Evolutionary conservation across 2,797 vertebrate species (phyloP).

Genomic region (Pipistrellus kuhlii): DNA sequence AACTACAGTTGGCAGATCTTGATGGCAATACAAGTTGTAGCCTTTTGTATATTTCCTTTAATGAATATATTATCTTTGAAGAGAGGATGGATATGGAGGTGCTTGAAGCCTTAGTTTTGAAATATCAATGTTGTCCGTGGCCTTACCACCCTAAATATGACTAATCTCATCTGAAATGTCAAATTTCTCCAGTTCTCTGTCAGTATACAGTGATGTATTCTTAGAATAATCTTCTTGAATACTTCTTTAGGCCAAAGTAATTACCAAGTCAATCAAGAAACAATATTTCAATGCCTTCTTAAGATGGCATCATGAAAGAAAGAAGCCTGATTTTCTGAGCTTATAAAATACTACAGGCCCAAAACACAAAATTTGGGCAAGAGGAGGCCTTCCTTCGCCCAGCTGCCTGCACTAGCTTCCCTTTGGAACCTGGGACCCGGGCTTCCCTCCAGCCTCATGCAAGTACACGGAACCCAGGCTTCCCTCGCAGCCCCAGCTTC

Average conservation of each 20-base stretch:
- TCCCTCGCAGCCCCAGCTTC: too few relatives aligned
- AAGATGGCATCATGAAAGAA: not conserved
- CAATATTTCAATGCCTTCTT: not conserved
- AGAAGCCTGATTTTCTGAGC: not conserved
- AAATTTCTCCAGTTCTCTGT: not conserved
- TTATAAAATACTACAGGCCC: not conserved
- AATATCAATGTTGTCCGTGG: not conserved
- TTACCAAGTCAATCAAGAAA: constrained; percentile 13
- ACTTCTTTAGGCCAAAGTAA: not conserved
- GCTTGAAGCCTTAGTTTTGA: not conserved
- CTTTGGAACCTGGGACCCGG: too few relatives aligned
- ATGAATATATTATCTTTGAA: not conserved
- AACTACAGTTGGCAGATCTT: constrained; percentile 12
- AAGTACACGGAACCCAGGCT: too few relatives aligned
- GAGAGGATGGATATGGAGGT: not conserved
- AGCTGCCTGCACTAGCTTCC: too few relatives aligned
- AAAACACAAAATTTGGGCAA: too few relatives aligned
- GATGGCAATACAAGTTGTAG: not conserved
- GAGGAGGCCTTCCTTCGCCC: too few relatives aligned
- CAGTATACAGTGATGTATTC: not conserved
- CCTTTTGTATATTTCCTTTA: constrained; percentile 42
- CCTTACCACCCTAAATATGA: too few relatives aligned
- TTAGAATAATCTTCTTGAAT: not conserved
- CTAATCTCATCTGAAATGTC: not conserved
- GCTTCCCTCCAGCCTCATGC: too few relatives aligned